Conservation (phyloP, 2,888 invertebrate genomes). For the Zonitis immaculata region DNA sequence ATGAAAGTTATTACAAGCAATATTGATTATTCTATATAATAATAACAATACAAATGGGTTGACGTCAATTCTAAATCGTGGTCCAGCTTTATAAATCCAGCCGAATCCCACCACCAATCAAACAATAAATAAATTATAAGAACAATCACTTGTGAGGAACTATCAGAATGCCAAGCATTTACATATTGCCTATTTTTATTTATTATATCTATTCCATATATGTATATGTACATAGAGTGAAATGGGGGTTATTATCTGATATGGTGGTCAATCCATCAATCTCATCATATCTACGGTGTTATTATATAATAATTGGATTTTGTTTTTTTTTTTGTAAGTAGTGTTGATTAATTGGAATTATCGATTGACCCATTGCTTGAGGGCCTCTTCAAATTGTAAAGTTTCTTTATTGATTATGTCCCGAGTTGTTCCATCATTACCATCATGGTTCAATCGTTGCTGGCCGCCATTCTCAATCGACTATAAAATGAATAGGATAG, state of each 20-base stretch:
- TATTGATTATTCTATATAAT: too few species aligned
- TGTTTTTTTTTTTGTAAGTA: too few species aligned
- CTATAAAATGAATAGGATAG: conserved; percentile 14
- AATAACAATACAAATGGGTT: too few species aligned
- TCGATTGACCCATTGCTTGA: conserved; percentile 65
- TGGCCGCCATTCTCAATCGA: conserved; percentile 26
- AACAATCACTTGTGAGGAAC: background rate
- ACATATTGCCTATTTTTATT: too few species aligned
- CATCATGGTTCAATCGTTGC: conserved; percentile 24
- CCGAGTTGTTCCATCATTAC: conserved; percentile 28
- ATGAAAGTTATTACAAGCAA: conserved; percentile 19
- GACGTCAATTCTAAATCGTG: too few species aligned
- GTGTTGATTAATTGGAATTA: too few species aligned
- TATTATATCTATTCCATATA: too few species aligned
- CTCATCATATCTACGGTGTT: too few species aligned
- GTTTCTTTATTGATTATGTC: conserved; percentile 42
- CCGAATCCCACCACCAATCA: background rate
- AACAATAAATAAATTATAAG: background rate
- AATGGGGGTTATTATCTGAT: too few species aligned
- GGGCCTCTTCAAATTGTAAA: conserved; percentile 59
- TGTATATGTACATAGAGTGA: too few species aligned
- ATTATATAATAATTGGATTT: too few species aligned
- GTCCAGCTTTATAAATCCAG: background rate
- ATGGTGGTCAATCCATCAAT: too few species aligned
- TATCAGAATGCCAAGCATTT: background rate